These are phyloP conservation scores for Plagodis dolabraria DNA, from an alignment of 2,888 invertebrate species.

Conservation along the genomic window DNA sequence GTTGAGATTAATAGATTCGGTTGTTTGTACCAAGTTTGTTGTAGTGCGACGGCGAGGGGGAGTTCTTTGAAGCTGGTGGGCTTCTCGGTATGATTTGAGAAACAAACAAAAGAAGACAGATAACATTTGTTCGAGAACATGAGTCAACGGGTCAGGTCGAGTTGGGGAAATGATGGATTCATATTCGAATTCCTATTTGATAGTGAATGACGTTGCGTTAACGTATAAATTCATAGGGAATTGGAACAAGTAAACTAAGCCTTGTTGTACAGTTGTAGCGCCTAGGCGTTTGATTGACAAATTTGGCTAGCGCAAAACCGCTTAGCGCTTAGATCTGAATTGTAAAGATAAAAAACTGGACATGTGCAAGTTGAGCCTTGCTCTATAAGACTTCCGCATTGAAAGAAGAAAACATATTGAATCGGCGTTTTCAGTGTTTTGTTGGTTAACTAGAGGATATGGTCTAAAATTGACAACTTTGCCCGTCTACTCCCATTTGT, in stretches of 20 bases:
- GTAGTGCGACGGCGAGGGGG: conserved; percentile 29
- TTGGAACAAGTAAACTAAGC: conserved; percentile 9
- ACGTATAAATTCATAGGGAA: conserved; percentile 18
- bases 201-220: conserved; percentile 26
- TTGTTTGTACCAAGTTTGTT: conserved; percentile 21
- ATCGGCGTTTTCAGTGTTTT: too few species aligned
- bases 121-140: conserved; percentile 80
- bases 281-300: too few species aligned
- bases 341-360: too few species aligned
- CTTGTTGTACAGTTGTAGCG: background rate
- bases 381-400: too few species aligned
- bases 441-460: too few species aligned
- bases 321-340: too few species aligned
- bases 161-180: conserved; percentile 37
- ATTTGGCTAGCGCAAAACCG: too few species aligned
- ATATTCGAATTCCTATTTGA: conserved; percentile 43
- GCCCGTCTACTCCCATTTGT: too few species aligned
- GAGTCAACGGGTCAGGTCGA: conserved; percentile 69
- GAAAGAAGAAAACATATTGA: too few species aligned
- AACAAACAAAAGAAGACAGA: conserved; percentile 82
- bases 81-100: conserved; percentile 61
- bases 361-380: too few species aligned
- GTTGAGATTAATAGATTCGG: conserved; percentile 33
- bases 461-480: too few species aligned
- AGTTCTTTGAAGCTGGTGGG: conserved; percentile 50